phyloP scores from a whole-genome alignment of 2,888 invertebrate genomes.

The Coenonympha arcania region DNA sequence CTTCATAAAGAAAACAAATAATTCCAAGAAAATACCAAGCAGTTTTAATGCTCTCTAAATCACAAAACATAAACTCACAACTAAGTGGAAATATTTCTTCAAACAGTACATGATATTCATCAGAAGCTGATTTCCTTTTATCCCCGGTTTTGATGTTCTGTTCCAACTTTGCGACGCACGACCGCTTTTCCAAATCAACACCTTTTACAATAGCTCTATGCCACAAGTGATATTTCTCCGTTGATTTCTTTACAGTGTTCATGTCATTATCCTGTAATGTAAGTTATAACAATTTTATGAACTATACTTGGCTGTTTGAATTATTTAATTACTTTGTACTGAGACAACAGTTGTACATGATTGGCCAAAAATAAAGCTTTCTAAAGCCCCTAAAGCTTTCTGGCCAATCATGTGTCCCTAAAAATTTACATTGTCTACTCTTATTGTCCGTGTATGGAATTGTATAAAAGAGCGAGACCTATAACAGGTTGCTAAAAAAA shows the following conservation, averaged over 20 bases:
- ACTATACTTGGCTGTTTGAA: no score
- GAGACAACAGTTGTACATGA: no score
- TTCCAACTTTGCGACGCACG: conserved; percentile 71
- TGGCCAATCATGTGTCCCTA: no score
- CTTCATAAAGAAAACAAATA: not conserved
- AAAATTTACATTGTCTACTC: no score
- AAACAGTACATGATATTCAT: conserved; percentile 70
- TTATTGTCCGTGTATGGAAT: no score
- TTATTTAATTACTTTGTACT: no score
- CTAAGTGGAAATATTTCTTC: conserved; percentile 75
- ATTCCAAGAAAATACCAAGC: not conserved
- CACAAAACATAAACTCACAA: conserved; percentile 39
- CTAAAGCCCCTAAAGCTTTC: no score
- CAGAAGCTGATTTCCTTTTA: conserved; percentile 52
- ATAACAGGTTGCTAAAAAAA: not conserved
- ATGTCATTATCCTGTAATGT: conserved; percentile 51
- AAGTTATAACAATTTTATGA: not conserved
- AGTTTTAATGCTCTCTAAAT: not conserved
- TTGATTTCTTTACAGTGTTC: conserved; percentile 54
- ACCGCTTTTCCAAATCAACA: conserved; percentile 55
- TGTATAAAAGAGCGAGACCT: no score
- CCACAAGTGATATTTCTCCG: conserved; percentile 76
- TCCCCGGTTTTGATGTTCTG: conserved; percentile 64
- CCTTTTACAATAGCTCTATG: conserved; percentile 71
- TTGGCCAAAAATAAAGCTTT: no score